These are phyloP conservation scores for Caenorhabditis tropicalis DNA, from an alignment of 1,140 invertebrate species.

Conservation along the genomic window DNA sequence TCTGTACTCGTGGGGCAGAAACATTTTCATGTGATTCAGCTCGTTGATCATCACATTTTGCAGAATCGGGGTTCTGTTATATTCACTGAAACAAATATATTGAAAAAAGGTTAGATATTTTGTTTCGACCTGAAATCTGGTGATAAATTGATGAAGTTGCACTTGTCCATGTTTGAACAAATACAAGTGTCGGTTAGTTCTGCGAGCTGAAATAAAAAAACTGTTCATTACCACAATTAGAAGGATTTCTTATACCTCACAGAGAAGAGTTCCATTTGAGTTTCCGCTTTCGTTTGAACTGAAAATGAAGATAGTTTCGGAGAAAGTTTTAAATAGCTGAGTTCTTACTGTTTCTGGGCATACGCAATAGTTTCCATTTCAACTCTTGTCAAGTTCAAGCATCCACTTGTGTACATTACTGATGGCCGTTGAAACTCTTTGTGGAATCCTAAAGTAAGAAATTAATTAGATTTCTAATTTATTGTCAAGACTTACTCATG, in stretches of 20 bases:
- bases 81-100: neutral
- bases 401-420: neutral
- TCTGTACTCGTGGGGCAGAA: neutral
- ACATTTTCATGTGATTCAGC: conserved; percentile 12
- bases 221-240: no score
- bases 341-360: neutral
- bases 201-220: neutral
- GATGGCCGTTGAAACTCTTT: neutral
- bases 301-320: neutral
- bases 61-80: neutral
- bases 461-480: neutral
- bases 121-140: neutral
- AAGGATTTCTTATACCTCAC: neutral
- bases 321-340: neutral
- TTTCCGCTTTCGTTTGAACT: neutral
- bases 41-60: neutral
- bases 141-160: neutral
- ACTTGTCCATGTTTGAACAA: conserved; percentile 21
- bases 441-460: neutral
- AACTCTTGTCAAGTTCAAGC: neutral
- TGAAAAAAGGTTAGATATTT: neutral
- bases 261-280: neutral
- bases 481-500: neutral
- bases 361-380: neutral
- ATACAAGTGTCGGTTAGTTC: neutral